Evolutionary conservation across 2,888 invertebrate genomes (phyloP).

Genomic region (Cancer borealis): DNA sequence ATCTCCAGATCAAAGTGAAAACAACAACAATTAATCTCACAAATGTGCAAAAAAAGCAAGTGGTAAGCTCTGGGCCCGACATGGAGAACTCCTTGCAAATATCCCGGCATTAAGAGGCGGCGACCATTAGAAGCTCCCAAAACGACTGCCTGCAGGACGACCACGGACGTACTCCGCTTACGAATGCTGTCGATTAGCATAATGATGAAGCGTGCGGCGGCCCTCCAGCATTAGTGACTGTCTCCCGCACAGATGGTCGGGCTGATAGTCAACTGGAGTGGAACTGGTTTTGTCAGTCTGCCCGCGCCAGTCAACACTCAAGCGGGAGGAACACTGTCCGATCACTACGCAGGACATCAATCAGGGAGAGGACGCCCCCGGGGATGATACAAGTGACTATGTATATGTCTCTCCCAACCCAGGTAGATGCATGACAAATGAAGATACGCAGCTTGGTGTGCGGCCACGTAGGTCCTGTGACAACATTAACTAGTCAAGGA

Average conservation of each 20-base stretch:
- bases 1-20: neutral
- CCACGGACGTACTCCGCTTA: constrained; percentile 36
- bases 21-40: neutral
- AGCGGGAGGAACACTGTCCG: neutral
- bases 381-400: neutral
- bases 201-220: constrained; percentile 34
- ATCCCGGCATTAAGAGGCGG: neutral
- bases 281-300: constrained; percentile 41
- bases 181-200: constrained; percentile 38
- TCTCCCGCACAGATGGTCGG: constrained; percentile 22
- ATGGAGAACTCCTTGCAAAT: constrained; percentile 6
- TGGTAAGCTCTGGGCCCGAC: neutral
- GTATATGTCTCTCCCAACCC: neutral
- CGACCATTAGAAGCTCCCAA: neutral
- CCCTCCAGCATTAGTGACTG: constrained; percentile 41
- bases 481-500: neutral
- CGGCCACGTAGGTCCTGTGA: neutral
- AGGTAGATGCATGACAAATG: neutral
- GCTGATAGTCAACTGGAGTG: constrained; percentile 41
- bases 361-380: neutral
- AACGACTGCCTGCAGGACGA: constrained; percentile 38
- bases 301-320: neutral
- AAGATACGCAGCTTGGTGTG: neutral
- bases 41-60: neutral
- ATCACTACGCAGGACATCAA: neutral